Base-by-base conservation (phyloP, 1,140 invertebrate species). In the Leptinotarsa defecta region DNA sequence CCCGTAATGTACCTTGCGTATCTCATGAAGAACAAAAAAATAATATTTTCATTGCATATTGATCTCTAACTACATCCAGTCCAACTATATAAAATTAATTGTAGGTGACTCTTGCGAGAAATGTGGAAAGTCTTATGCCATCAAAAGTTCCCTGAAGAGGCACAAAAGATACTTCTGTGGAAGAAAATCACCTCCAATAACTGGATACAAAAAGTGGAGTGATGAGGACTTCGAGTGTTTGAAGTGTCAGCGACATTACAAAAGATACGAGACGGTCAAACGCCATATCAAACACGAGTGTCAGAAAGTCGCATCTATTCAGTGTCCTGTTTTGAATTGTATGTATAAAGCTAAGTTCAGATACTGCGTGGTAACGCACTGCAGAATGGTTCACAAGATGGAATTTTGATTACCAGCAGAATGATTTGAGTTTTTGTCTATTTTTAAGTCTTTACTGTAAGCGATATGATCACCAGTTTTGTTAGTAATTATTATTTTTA, bases 91-190 rank as follows among this genome's bases (percentile, higher is more conserved):
- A 2, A 24, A 20, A 13, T 65, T 20, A 24, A 22, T 65, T 65
- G 17, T 34, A 65, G 34, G 34, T 19, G 68, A 49, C n/a, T 48
- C 34, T 17, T 72, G 70, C 34, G 22, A 34, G 15, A 62, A 20
- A 62, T 78, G 77, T 65, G 77, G 61, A 34, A 72, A 74, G 62
- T 73, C 73, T 19, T 81, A 81, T 64, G 79, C 78, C 34, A 71
- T 74, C 19, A 74, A 94, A 85, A 93, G 92, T 71, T 94, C 92
- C 81, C 87, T 94, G 80, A 88, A 92, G 52, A 94, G 94, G 83
- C 93, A 94, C 83, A 92, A 94, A 86, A 94, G 94, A 84, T 94
- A 92, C 92, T 93, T 94, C 83, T 94, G 93, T 85, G 92, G 92
- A 77, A 94, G 93, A 85, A 92, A 94, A 84, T 92, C 93, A 2